Evolutionary conservation across 2,888 invertebrate species (phyloP).

Genomic region (Ommatoiulus sabulosus): DNA sequence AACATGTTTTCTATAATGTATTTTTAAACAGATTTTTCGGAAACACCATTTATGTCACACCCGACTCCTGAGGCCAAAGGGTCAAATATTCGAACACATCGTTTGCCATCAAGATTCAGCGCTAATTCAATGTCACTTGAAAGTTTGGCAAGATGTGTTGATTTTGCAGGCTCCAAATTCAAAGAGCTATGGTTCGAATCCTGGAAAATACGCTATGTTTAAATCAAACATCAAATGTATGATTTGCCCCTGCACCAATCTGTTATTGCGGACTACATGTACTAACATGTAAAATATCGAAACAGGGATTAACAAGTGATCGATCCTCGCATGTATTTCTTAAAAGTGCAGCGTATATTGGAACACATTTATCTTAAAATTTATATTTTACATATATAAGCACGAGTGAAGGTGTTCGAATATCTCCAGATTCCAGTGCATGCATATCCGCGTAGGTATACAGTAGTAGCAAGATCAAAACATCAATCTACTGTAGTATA

Average conservation of each 20-base stretch:
- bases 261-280: not conserved
- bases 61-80: no score
- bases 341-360: not conserved
- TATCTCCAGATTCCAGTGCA: not conserved
- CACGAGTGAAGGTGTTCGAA: not conserved
- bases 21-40: no score
- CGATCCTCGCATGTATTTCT: not conserved
- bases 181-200: no score
- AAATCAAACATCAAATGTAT: not conserved
- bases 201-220: no score
- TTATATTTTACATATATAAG: not conserved
- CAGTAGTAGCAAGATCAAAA: not conserved
- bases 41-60: no score
- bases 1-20: no score
- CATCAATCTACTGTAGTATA: no score
- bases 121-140: no score
- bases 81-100: no score
- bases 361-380: not conserved
- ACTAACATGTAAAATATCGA: not conserved
- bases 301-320: not conserved
- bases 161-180: no score
- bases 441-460: not conserved
- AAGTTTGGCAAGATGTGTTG: no score
- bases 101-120: no score
- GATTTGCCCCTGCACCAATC: constrained; percentile 25